Evolutionary conservation across 1,140 invertebrate species (phyloP), one percentile per base, ranked within the genome.

Genomic region (Drosophila watanabei): DNA sequence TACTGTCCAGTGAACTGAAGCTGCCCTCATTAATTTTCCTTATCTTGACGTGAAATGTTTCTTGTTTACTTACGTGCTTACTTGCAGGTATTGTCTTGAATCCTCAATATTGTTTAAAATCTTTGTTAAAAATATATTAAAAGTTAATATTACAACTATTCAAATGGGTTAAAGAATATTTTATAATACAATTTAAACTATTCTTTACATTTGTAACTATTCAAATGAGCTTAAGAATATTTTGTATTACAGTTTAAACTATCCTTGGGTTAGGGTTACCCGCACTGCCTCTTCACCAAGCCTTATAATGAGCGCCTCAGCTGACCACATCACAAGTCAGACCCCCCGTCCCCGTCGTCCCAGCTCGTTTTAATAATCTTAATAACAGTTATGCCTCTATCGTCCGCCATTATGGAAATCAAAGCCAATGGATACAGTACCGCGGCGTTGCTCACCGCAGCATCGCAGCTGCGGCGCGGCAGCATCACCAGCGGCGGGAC

Each of bases 341-440:
- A 79, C 73, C 24, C 24, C 73, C 56, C n/a, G 68, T 80, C 64
- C n/a, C n/a, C n/a, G n/a, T n/a, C n/a, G n/a, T 79, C 83, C 57
- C 63, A 52, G 75, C 65, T 54, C 66, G 58, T 82, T 89, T 89
- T 90, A 84, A 90, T 89, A 82, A 89, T 79, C 86, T 72, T 90
- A 85, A 87, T 86, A 87, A 90, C 82, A 75, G 81, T 76, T 85
- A 79, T 77, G 78, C 69, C 57, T 49, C 58, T 59, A 79, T 46
- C 63, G 70, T 49, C 46, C 82, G 83, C 85, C 85, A 89, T 89
- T 84, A 85, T 89, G 82, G 54, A 82, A 85, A 90, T 89, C 86
- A 89, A 73, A 84, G 82, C 77, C 68, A 75, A 80, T 73, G 68
- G 80, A 80, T 72, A 80, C 81, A 75, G 80, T 62, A n/a, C 54